A percentile compares a stretch with the other conserved stretches of the same genome.
Conservation (phyloP, 2,113 vertebrate genomes). For the Maccullochella peelii region DNA sequence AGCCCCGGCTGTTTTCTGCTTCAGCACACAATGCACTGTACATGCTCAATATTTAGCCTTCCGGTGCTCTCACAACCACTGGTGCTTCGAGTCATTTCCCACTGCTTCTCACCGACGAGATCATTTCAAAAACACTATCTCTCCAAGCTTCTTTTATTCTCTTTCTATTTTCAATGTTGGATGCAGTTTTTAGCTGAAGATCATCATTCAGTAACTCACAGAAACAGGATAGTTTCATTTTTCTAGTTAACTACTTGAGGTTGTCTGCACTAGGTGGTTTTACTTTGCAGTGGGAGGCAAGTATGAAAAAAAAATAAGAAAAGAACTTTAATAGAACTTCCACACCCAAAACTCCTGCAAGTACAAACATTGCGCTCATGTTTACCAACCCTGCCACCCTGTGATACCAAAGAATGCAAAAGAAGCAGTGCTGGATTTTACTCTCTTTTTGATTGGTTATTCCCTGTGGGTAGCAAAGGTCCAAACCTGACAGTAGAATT, state of each 20-base stretch:
- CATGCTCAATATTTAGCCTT: conserved; percentile 44
- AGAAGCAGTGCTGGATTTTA: background rate
- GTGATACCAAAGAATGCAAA: background rate
- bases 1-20: conserved; percentile 36
- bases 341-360: too few species aligned
- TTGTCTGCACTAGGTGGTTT: background rate
- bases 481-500: too few species aligned
- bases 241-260: background rate
- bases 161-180: background rate
- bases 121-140: conserved; percentile 19
- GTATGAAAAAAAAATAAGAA: background rate
- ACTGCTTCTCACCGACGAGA: background rate
- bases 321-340: background rate
- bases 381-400: background rate
- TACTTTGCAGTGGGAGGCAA: background rate
- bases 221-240: background rate
- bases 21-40: conserved; percentile 35
- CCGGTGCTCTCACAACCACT: conserved; percentile 32
- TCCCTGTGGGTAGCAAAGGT: background rate
- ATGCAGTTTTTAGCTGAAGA: conserved; percentile 22
- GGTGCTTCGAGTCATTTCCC: conserved; percentile 13
- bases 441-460: background rate
- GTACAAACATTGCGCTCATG: background rate
- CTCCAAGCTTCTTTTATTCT: background rate
- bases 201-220: background rate